These are phyloP conservation scores for Leucosticte australis DNA, from an alignment of 2,113 vertebrate species.

Conservation along the genomic window DNA sequence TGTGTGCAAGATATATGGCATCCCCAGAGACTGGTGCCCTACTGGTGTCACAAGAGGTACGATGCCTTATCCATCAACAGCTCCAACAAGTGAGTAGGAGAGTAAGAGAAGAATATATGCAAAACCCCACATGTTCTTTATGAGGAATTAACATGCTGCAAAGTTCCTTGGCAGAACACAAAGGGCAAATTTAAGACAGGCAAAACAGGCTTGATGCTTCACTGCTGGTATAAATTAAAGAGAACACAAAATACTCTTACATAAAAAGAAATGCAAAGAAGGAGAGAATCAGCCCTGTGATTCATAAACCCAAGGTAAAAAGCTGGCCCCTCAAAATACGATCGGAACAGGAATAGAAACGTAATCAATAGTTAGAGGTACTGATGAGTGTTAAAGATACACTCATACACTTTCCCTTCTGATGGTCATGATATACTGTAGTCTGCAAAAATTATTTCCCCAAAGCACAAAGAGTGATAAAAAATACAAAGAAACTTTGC, in stretches of 20 bases:
- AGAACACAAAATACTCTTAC: neutral
- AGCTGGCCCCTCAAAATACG: neutral
- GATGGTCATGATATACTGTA: neutral
- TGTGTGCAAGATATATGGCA: neutral
- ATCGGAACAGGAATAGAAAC: neutral
- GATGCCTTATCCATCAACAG: neutral
- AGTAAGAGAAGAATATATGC: neutral
- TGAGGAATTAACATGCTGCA: neutral
- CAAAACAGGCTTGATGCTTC: neutral
- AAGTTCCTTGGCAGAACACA: neutral
- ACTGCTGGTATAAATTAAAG: neutral
- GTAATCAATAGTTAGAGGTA: neutral
- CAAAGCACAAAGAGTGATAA: neutral
- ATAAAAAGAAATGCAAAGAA: neutral
- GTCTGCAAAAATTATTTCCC: neutral
- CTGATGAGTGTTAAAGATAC: neutral
- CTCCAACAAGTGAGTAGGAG: neutral
- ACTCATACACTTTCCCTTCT: neutral
- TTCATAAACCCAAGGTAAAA: neutral
- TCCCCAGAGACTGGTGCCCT: neutral
- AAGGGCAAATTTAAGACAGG: neutral
- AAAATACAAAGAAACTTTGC: conserved; percentile 39
- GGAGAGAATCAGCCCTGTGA: neutral
- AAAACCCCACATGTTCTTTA: neutral
- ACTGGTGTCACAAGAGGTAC: rapidly evolving